Conservation (phyloP, 2,888 invertebrate species). For the Idaea dimidiata region DNA sequence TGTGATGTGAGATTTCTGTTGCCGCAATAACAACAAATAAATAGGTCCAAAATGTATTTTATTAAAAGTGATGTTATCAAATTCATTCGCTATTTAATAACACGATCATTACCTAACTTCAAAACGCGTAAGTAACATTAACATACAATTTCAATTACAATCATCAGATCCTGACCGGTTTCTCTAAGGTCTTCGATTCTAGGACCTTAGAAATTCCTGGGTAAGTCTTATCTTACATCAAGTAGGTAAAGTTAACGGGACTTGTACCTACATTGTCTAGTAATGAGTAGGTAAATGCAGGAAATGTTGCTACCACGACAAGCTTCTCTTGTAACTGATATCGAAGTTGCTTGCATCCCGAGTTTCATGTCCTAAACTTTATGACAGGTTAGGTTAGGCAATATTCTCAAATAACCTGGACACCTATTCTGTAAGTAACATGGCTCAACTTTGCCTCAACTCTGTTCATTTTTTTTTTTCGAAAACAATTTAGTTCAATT, state of each 20-base stretch:
- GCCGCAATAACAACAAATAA: too few species aligned
- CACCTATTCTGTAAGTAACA: background rate
- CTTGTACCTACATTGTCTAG: constrained; percentile 16
- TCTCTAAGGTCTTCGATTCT: too few species aligned
- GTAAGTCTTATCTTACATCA: too few species aligned
- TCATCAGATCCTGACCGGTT: background rate
- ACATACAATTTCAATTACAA: background rate
- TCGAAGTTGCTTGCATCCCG: background rate
- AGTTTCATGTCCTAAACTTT: background rate
- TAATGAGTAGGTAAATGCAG: background rate
- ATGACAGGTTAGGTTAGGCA: background rate
- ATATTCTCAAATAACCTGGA: background rate
- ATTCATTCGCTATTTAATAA: background rate
- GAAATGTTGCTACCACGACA: background rate
- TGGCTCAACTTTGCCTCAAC: too few species aligned
- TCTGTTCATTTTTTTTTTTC: too few species aligned
- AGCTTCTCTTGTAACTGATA: constrained; percentile 11
- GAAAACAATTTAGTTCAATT: too few species aligned
- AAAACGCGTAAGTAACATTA: background rate
- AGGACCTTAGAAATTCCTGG: too few species aligned
- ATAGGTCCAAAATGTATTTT: too few species aligned
- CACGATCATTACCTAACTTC: background rate
- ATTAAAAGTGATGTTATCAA: too few species aligned
- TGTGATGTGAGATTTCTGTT: too few species aligned
- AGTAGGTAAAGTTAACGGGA: too few species aligned